Percentiles rank a stretch among this genome's conserved stretches.
Evolutionary conservation across 1,140 invertebrate species (phyloP).

Genomic region (Pseudomyrmex dendroicus): DNA sequence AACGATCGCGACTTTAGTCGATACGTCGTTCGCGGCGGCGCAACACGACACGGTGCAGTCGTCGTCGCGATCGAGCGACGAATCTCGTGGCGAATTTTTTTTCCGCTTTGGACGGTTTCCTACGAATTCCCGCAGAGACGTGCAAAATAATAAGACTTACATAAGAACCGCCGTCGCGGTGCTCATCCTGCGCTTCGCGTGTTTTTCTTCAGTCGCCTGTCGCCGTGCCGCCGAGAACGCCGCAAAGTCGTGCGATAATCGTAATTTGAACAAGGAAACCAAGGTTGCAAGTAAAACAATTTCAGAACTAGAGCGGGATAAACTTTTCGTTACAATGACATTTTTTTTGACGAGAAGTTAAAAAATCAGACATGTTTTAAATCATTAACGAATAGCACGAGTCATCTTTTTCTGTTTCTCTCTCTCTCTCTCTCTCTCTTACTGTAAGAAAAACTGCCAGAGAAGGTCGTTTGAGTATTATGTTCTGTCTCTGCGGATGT

Average conservation of each 20-base stretch:
- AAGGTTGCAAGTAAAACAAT: neutral
- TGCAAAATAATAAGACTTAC: constrained; percentile 79
- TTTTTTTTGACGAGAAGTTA: too few species aligned
- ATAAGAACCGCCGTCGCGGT: constrained; percentile 67
- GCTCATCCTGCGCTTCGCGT: constrained; percentile 19
- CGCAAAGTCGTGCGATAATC: constrained; percentile 29
- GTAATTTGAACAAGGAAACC: constrained; percentile 49
- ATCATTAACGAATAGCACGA: too few species aligned
- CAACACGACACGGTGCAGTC: neutral
- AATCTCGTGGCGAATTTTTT: constrained; percentile 60
- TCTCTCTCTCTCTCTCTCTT: too few species aligned
- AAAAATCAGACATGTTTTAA: too few species aligned
- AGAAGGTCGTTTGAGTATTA: neutral
- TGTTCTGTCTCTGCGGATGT: too few species aligned
- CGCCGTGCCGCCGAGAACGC: constrained; percentile 23
- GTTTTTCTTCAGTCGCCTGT: constrained; percentile 48
- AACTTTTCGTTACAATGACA: too few species aligned
- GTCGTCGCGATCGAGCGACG: neutral
- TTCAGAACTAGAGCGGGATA: too few species aligned
- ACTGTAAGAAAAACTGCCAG: neutral
- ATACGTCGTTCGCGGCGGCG: neutral
- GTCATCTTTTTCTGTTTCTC: too few species aligned
- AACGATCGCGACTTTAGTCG: neutral
- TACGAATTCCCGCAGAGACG: constrained; percentile 70
- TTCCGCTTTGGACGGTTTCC: constrained; percentile 65